phyloP scores from a whole-genome alignment of 2,797 vertebrate genomes.

The Lacerta bilineata region DNA sequence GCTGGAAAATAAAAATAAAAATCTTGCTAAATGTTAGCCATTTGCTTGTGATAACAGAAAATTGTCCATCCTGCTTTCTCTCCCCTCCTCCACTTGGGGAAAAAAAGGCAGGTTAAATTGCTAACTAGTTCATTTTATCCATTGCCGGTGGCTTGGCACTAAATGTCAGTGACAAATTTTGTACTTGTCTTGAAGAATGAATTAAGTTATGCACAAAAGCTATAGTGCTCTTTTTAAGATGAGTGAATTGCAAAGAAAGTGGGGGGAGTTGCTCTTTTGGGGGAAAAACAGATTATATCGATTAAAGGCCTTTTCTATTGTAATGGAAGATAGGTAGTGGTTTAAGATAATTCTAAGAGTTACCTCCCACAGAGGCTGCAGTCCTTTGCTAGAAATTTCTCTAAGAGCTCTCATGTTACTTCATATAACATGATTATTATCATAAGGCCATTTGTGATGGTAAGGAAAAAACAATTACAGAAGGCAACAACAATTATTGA shows the following conservation, averaged over 20 bases:
- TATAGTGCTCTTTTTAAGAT: slow-evolving; percentile 85
- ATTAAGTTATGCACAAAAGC: slow-evolving; percentile 89
- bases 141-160: slow-evolving; percentile 91
- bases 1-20: slow-evolving; percentile 86
- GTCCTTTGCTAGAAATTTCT: slow-evolving; percentile 82
- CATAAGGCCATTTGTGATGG: slow-evolving; percentile 80
- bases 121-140: slow-evolving; percentile 94
- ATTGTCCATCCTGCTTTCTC: slow-evolving; percentile 83
- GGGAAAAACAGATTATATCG: slow-evolving; percentile 83
- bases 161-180: slow-evolving; percentile 97
- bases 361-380: slow-evolving; percentile 82
- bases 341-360: slow-evolving; percentile 86
- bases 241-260: slow-evolving; percentile 81
- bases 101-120: slow-evolving; percentile 86
- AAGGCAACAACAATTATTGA: slow-evolving; percentile 76
- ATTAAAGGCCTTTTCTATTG: slow-evolving; percentile 87
- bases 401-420: slow-evolving; percentile 82
- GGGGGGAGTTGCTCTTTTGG: slow-evolving; percentile 81
- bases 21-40: slow-evolving; percentile 86
- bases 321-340: slow-evolving; percentile 85
- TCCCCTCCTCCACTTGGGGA: slow-evolving; percentile 61
- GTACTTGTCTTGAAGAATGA: slow-evolving; percentile 88
- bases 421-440: slow-evolving; percentile 83
- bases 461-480: slow-evolving; percentile 72
- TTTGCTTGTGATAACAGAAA: slow-evolving; percentile 87